Conservation (phyloP, 2,797 vertebrate species). For the Cynodonichthys magdalenae region DNA sequence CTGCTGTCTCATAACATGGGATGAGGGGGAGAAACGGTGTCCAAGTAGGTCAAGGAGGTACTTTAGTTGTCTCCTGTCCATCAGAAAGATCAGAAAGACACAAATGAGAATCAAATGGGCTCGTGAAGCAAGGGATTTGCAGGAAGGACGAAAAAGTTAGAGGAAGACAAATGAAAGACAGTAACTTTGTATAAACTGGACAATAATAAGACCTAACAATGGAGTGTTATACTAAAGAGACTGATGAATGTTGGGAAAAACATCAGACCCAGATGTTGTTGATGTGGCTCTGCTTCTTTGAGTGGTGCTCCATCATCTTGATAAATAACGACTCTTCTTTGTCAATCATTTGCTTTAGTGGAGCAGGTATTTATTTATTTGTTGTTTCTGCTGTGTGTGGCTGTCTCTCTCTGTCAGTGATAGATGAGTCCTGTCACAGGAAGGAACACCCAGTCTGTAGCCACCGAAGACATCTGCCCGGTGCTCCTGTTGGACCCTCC, state of each 20-base stretch:
- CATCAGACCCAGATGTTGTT: constrained; percentile 41
- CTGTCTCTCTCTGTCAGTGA: constrained; percentile 38
- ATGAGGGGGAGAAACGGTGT: constrained; percentile 6
- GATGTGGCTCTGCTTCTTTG: constrained; percentile 34
- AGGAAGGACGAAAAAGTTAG: neutral
- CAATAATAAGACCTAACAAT: constrained; percentile 31
- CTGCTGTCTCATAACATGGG: constrained; percentile 57
- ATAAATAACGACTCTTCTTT: constrained; percentile 54
- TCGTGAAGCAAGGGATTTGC: neutral
- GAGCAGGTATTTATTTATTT: constrained; percentile 65
- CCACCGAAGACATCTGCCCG: constrained; percentile 23
- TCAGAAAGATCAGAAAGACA: constrained; percentile 18
- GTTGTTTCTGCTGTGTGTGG: constrained; percentile 33
- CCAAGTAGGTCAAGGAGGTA: constrained; percentile 37
- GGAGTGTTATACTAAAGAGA: constrained; percentile 13
- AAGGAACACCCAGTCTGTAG: constrained; percentile 46
- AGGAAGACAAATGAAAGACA: constrained; percentile 8
- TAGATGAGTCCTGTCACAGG: constrained; percentile 61
- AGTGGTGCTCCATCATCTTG: constrained; percentile 53
- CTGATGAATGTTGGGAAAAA: constrained; percentile 37
- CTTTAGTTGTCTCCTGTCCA: constrained; percentile 35
- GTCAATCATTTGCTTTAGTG: constrained; percentile 61
- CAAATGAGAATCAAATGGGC: constrained; percentile 3
- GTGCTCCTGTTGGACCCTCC: neutral
- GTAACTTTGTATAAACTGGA: constrained; percentile 12